Evolutionary conservation across 1,140 invertebrate genomes (phyloP), one percentile per base, ranked within the genome.

Genomic region (Drosophila bipectinata): DNA sequence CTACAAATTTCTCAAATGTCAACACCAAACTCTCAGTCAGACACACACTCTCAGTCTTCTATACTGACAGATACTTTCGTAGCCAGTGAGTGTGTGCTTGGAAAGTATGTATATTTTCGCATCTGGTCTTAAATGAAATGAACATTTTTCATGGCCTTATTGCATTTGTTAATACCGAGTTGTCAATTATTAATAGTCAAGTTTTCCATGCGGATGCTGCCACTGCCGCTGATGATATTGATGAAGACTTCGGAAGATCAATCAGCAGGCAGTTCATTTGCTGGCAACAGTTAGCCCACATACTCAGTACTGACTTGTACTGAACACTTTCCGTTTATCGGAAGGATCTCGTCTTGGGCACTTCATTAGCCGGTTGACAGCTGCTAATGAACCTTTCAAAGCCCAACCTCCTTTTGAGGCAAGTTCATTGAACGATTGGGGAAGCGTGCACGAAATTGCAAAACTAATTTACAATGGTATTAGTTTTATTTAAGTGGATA

Each of bases 1-100:
- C 88, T 88, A 90, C 88, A 90, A 90, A 90, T 90, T 90, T 90
- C 88, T 90, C 88, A 90, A 90, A 77, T 90, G 88, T 90, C 88
- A 90, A 90, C 88, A 90, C 88, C 87, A 74, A 69, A 51, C 71
- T 61, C 56, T 60, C 61, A 66, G 80, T 68, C 63, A 28, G 26
- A 61, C 57, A 69, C 66, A 68, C 66, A 45, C 61, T 32, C 10
- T 39, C 44, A 37, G 32, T 34, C 32, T 34, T 57, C 54, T 57
- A 4, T 41, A 14, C 64, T 77, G 78, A 74, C 69, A 83, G 75
- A 75, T 83, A 78, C 79, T 78, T 83, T 74, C 47, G 68, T 14
- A 62, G 39, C 37, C 37, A 15, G 45, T 14, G 32, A 34, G 9
- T 12, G n/a, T 49, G 28, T 73, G 39, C 47, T 37, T 45, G 32